Evolutionary conservation across 2,113 vertebrate genomes (phyloP).

Genomic region (Eleginops maclovinus): DNA sequence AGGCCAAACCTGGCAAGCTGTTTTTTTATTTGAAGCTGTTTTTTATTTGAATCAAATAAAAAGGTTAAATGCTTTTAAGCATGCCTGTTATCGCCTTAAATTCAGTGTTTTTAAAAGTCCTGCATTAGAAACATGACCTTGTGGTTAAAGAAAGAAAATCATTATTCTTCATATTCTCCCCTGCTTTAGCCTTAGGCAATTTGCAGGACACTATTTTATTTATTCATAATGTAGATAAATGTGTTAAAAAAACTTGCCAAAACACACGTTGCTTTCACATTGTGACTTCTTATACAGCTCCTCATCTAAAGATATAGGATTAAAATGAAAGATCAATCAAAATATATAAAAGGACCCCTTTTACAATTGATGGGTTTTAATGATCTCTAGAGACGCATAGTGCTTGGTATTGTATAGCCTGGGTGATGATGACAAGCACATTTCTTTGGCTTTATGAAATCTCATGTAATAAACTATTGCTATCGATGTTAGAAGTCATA

Average conservation of each 20-base stretch:
- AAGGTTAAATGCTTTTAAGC: background rate
- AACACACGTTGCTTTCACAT: background rate
- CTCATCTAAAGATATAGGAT: background rate
- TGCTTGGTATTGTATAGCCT: background rate
- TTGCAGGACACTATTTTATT: background rate
- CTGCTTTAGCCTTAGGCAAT: background rate
- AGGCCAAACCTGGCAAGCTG: background rate
- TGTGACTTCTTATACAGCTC: background rate
- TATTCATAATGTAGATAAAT: background rate
- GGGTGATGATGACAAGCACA: background rate
- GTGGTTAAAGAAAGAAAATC: background rate
- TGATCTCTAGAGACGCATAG: constrained; percentile 4
- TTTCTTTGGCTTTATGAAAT: background rate
- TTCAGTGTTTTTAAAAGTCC: background rate
- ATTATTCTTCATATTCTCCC: background rate
- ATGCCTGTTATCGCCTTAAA: background rate
- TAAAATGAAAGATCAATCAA: background rate
- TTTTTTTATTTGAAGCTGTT: no score
- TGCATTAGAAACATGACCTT: background rate
- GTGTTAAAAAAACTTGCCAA: background rate
- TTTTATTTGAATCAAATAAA: constrained; percentile 11
- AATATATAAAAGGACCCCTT: constrained; percentile 14
- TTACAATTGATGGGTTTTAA: background rate
- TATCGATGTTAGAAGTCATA: constrained; percentile 13
- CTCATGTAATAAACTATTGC: constrained; percentile 7